phyloP scores from a whole-genome alignment of 2,113 vertebrate species.

The Pachycephala philippinensis region DNA sequence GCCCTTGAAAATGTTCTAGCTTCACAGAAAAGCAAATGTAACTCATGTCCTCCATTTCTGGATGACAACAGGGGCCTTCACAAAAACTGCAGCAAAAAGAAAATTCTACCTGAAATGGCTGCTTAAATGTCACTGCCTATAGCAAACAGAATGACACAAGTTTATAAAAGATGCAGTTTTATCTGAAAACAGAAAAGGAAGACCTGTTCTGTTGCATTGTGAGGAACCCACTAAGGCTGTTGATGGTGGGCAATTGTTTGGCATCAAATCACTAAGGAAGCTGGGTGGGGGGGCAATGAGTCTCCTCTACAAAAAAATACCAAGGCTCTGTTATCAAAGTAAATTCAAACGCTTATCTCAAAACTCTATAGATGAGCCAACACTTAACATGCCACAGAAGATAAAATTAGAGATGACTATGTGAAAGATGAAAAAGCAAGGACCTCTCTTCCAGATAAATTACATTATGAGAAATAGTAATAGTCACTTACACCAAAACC shows the following conservation, averaged over 20 bases:
- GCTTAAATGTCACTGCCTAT: conserved; percentile 7
- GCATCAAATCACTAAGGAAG: neutral
- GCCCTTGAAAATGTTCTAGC: neutral
- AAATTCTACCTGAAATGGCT: neutral
- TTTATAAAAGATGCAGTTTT: neutral
- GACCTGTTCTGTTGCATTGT: neutral
- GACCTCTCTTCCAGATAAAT: neutral
- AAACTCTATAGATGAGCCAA: neutral
- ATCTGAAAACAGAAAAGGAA: neutral
- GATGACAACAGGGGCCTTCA: neutral
- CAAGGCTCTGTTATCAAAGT: neutral
- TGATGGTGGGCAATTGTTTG: neutral
- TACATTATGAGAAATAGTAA: neutral
- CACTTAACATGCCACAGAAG: neutral
- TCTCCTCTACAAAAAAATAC: neutral
- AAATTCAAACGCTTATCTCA: neutral
- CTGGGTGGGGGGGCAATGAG: neutral
- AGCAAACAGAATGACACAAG: neutral
- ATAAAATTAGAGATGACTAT: neutral
- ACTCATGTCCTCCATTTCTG: neutral
- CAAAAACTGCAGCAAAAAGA: neutral
- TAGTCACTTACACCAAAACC: neutral
- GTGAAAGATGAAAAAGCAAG: neutral
- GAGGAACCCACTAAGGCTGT: neutral
- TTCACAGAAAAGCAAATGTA: neutral